Base-by-base conservation (phyloP, 1,140 invertebrate species). In the Phocides pigmalion region DNA sequence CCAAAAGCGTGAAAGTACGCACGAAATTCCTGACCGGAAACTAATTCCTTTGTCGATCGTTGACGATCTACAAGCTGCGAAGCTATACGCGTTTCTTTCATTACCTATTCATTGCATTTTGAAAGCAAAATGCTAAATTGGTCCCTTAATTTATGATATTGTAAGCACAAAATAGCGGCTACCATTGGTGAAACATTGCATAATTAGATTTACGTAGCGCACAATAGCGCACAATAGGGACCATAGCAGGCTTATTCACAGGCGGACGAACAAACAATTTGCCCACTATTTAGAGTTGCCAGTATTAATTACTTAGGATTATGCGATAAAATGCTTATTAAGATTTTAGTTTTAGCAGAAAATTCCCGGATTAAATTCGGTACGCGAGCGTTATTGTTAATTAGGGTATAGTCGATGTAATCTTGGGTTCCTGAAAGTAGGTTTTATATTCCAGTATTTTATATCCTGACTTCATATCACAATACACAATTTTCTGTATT, bases 121-220 rank as follows among this genome's bases (percentile, higher is more conserved):
- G n/a, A 4, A 28, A 28, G 25, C 25, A 28, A 28, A 28, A n/a
- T n/a, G n/a, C 50, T n/a, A 54, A 56, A 56, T 56, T 56, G 39
- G 37, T 14, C 51, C 37, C 39, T 56, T 25, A 42, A 56, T 42
- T 56, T 56, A 56, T 19, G 32, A 56, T 56, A 41, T 42, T 42
- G 20, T 42, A 42, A 19, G 12, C 51, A 42, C 51, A 56, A 56
- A 54, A 56, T 14, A 56, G 35, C 37, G 20, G 19, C 37, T 32
- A 56, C 37, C 51, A 35, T 15, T 49, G 47, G 12, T 35, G 50
- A 42, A 56, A 58, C 53, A 58, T 58, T 58, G 54, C 39, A 58
- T 58, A 58, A 58, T 58, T 58, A 58, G 41, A 59, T 59, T 46
- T 46, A 39, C 41, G 12, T 46, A 59, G 54, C 54, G 54, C 6